Evolutionary conservation across 2,797 vertebrate genomes (phyloP).

Genomic region (Carcharodon carcharias): DNA sequence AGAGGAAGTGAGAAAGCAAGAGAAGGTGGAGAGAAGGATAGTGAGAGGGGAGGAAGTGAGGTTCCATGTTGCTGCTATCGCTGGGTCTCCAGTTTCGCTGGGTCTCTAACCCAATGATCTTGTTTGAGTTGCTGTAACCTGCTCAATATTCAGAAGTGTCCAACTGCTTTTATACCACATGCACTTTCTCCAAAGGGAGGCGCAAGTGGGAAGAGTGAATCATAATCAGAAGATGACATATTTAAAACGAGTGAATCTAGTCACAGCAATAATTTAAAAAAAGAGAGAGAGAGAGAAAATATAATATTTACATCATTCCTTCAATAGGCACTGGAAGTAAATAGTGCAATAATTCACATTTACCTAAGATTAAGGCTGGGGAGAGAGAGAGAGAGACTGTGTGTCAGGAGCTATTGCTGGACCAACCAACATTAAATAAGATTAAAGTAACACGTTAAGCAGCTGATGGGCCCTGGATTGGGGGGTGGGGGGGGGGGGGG

Average conservation of each 20-base stretch:
- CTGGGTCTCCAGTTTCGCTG: neutral
- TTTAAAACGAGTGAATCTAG: neutral
- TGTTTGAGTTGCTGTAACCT: neutral
- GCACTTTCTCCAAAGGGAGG: too few species aligned
- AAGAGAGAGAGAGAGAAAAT: neutral
- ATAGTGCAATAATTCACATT: neutral
- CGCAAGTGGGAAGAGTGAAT: too few species aligned
- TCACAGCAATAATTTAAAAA: neutral
- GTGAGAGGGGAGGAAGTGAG: conserved; percentile 25
- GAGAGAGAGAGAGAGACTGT: neutral
- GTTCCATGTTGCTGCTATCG: neutral
- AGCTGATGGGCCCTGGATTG: neutral
- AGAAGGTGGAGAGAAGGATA: neutral
- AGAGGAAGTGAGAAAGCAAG: neutral
- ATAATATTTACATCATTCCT: neutral
- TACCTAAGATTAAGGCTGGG: neutral
- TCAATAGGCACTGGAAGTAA: neutral
- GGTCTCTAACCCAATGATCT: neutral
- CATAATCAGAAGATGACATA: neutral
- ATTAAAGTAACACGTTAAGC: neutral
- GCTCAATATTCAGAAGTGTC: neutral
- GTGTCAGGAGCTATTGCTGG: neutral
- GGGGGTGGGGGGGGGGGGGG: too few species aligned
- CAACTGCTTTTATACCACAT: too few species aligned
- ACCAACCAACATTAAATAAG: neutral